Conservation (phyloP, 2,888 invertebrate genomes). For the Tinea semifulvella region DNA sequence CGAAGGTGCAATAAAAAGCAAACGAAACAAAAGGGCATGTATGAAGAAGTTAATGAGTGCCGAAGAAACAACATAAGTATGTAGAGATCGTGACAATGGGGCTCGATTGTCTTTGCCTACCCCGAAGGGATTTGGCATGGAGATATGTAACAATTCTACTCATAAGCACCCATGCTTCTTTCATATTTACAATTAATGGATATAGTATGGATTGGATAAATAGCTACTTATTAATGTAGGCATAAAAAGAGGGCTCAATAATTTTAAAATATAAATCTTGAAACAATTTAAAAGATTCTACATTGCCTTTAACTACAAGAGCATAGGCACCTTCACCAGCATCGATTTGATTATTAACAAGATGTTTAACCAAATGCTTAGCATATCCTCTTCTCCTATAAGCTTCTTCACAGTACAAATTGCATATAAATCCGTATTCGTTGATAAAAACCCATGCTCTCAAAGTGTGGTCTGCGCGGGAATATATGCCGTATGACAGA, state of each 20-base stretch:
- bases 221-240: background rate
- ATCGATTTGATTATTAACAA: slow-evolving; percentile 23
- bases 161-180: too few species aligned
- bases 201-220: too few species aligned
- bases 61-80: too few species aligned
- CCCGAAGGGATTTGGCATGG: too few species aligned
- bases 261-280: slow-evolving; percentile 23
- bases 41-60: too few species aligned
- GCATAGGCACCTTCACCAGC: slow-evolving; percentile 24
- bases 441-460: slow-evolving; percentile 27
- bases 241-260: slow-evolving; percentile 3
- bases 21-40: too few species aligned
- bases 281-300: slow-evolving; percentile 22
- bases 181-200: too few species aligned
- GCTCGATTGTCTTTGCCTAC: too few species aligned
- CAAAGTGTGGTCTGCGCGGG: slow-evolving; percentile 19
- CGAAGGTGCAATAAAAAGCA: too few species aligned
- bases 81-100: too few species aligned
- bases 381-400: slow-evolving; percentile 24
- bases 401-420: slow-evolving; percentile 24
- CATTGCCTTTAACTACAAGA: slow-evolving; percentile 23
- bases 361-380: slow-evolving; percentile 22
- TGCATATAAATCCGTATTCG: slow-evolving; percentile 24
- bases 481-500: slow-evolving; percentile 21
- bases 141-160: too few species aligned